phyloP scores from a whole-genome alignment of 2,113 vertebrate species.

The Alouatta palliata region DNA sequence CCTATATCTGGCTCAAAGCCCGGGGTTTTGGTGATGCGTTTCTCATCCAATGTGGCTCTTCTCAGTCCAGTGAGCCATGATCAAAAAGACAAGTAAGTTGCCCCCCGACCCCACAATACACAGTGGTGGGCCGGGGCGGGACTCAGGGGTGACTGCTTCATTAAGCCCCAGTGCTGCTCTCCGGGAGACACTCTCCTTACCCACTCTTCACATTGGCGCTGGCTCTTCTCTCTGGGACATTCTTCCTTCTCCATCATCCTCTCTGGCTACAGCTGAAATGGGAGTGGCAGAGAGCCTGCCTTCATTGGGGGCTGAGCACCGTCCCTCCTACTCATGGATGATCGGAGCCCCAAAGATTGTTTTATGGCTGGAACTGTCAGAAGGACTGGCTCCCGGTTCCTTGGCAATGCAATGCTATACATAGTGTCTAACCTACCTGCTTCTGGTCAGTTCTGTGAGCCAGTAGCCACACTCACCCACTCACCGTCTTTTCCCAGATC shows the following conservation, averaged over 20 bases:
- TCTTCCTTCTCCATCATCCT: neutral
- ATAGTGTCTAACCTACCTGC: neutral
- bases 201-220: neutral
- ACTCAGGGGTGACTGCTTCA: too few relatives aligned
- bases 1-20: neutral
- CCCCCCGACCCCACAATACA: accelerated
- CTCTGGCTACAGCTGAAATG: neutral
- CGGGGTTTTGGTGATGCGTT: neutral
- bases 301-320: neutral
- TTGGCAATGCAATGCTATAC: neutral
- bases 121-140: accelerated
- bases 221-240: neutral
- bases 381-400: neutral
- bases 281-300: neutral
- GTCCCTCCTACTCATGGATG: neutral
- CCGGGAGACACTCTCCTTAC: neutral
- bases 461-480: neutral
- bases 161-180: accelerated
- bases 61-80: too few relatives aligned
- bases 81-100: neutral
- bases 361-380: neutral
- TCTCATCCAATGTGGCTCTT: neutral
- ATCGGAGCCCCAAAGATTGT: neutral
- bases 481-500: neutral
- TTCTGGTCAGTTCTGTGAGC: neutral